Conservation (phyloP, 2,888 invertebrate genomes). For the Aleiodes alternator region DNA sequence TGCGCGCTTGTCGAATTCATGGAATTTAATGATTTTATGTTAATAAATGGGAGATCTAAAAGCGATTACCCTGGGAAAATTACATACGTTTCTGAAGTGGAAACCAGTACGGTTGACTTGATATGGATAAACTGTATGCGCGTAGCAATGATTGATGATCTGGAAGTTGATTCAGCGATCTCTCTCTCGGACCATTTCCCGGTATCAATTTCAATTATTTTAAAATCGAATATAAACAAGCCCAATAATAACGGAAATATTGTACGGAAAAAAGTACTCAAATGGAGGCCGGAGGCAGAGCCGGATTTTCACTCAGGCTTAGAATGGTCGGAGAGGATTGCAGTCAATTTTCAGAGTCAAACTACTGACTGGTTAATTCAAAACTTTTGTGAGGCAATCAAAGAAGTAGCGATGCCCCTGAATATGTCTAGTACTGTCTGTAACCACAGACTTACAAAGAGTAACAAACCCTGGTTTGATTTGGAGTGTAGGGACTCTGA, state of each 20-base stretch:
- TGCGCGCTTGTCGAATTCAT: constrained; percentile 5
- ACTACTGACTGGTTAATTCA: background rate
- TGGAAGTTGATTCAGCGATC: background rate
- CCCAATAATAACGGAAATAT: background rate
- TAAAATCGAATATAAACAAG: background rate
- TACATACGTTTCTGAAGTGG: background rate
- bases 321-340: background rate
- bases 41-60: constrained; percentile 6
- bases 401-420: background rate
- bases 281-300: background rate
- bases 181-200: constrained; percentile 32
- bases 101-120: constrained; percentile 4
- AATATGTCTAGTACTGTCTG: background rate
- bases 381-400: background rate
- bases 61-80: background rate
- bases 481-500: background rate
- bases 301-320: background rate
- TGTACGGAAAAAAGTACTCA: background rate
- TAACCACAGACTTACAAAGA: background rate
- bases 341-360: background rate
- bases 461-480: background rate
- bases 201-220: background rate
- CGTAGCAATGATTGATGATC: background rate
- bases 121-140: background rate
- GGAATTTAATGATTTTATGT: constrained; percentile 4